Base-by-base conservation (phyloP, 2,888 invertebrate genomes). In the Cryptocephalus primarius region DNA sequence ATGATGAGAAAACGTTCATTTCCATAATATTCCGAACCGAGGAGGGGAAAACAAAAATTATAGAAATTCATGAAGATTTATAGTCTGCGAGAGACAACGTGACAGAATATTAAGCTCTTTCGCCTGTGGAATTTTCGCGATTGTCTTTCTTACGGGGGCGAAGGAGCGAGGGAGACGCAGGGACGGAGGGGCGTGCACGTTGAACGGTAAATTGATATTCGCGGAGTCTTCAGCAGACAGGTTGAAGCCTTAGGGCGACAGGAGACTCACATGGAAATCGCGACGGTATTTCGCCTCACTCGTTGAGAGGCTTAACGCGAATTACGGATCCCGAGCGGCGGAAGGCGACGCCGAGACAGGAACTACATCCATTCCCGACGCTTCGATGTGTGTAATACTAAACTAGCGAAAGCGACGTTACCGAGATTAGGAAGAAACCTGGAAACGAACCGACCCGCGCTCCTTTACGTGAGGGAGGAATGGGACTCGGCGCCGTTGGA, bases 231-330 rank as follows among this genome's bases (percentile, higher is more conserved):
- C 10, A 32, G 39, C 41, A 48, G 48, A 48, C 48, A 48, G 45
- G 44, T 41, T 44, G 33, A 48, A 45, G 48, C 48, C 48, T 42
- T 39, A 32, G 48, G 48, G 43, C 44, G 48, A 45, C 48, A 45
- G 42, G 41, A 40, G 41, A 40, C 40, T 47, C 47, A 36, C 44
- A 39, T 40, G 33, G 42, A 44, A 48, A 38, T 43, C 34, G 14
- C 43, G 13, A 12, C 34, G 33, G 9, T 12, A 42, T 42, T 36
- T 12, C n/a, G 36, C 12, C 12, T 36, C 36, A 36, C 11, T 36
- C 36, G 22, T 22, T 22, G 22, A 22, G 22, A 2, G 6, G 22
- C 22, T 22, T 22, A 22, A 22, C 22, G 22, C 22, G 22, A 22
- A 22, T 22, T 22, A 22, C 22, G 22, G 6, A 22, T 22, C 22